phyloP scores from a whole-genome alignment of 2,797 vertebrate genomes.

The Echiichthys vipera region DNA sequence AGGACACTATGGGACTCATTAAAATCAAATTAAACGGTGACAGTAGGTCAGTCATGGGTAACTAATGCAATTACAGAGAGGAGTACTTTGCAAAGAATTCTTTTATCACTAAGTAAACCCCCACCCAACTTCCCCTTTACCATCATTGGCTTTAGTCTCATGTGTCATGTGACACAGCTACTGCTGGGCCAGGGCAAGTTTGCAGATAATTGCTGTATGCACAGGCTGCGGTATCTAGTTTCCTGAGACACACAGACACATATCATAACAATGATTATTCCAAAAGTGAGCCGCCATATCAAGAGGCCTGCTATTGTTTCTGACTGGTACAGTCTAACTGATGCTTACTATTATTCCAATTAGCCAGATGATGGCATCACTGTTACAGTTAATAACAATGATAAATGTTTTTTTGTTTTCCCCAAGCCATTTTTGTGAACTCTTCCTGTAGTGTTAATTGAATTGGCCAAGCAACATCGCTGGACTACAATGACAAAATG shows the following conservation, averaged over 20 bases:
- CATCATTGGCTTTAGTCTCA: constrained; percentile 4
- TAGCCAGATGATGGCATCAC: too few relatives aligned
- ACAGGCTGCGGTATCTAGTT: background rate
- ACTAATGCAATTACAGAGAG: constrained; percentile 74
- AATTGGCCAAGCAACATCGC: too few relatives aligned
- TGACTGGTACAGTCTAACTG: too few relatives aligned
- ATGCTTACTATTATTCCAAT: too few relatives aligned
- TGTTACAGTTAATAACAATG: too few relatives aligned
- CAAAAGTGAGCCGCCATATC: background rate
- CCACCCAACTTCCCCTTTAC: constrained; percentile 18
- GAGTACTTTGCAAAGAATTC: constrained; percentile 49
- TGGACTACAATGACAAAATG: too few relatives aligned
- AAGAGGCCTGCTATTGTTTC: background rate
- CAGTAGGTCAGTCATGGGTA: constrained; percentile 61
- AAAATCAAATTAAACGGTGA: constrained; percentile 70
- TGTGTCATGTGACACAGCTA: background rate
- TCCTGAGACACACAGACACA: background rate
- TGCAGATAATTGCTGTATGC: background rate
- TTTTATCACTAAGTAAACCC: constrained; percentile 54
- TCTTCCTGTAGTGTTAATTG: too few relatives aligned
- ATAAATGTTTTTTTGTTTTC: too few relatives aligned
- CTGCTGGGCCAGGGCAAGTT: too few relatives aligned
- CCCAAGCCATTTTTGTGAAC: too few relatives aligned
- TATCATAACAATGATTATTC: background rate
- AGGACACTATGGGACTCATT: constrained; percentile 61